Percentiles rank a stretch among this genome's conserved stretches.
Conservation (phyloP, 2,113 vertebrate species). For the Vulpes vulpes region DNA sequence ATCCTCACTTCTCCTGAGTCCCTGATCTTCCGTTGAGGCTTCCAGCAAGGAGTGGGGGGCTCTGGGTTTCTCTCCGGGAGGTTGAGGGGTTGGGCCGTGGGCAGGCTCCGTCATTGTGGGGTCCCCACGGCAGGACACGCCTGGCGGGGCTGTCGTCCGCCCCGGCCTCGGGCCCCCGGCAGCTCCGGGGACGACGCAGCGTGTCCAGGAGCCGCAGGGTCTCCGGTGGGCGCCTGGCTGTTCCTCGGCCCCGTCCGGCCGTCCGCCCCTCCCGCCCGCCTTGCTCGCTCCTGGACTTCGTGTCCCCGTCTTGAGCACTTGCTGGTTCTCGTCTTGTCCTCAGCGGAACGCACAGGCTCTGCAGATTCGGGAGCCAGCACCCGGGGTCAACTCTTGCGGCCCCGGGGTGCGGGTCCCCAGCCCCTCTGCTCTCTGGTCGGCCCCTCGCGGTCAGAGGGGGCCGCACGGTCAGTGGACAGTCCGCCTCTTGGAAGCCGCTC, state of each 20-base stretch:
- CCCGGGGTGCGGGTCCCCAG: not conserved
- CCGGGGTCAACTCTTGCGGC: not conserved
- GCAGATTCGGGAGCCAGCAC: not conserved
- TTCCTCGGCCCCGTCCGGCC: not conserved
- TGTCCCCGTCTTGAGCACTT: not conserved
- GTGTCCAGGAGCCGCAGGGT: not conserved
- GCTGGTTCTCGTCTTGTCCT: not conserved
- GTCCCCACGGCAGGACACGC: not conserved
- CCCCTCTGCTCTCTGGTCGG: not conserved
- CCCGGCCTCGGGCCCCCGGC: rapidly evolving
- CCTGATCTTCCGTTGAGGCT: not conserved
- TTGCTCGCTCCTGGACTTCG: not conserved
- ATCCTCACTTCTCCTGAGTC: not conserved
- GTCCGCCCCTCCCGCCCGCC: rapidly evolving
- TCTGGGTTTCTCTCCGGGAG: not conserved
- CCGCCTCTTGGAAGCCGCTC: rapidly evolving
- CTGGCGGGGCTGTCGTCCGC: rapidly evolving
- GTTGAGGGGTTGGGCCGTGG: not conserved
- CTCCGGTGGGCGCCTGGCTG: not conserved
- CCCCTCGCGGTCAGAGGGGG: not conserved
- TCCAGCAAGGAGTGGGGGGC: rapidly evolving
- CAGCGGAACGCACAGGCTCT: not conserved
- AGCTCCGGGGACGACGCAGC: too few relatives aligned
- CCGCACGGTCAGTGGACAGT: not conserved
- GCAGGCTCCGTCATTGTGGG: rapidly evolving